Evolutionary conservation across 2,888 invertebrate species (phyloP), one percentile per base, ranked within the genome.

Genomic region (Troides aeacus): DNA sequence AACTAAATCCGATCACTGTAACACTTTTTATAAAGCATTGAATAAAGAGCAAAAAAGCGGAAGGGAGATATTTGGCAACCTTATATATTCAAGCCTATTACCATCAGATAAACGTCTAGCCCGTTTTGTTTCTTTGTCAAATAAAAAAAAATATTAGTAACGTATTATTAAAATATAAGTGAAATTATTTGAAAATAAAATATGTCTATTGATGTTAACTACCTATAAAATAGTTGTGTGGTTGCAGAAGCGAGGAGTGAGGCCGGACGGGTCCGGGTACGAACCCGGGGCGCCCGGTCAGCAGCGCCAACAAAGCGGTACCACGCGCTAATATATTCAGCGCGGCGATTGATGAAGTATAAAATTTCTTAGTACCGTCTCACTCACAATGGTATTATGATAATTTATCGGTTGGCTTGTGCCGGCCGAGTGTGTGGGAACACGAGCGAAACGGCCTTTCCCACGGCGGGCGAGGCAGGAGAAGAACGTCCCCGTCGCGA

Each of bases 321-420:
- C 88, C 92, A 90, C 92, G 91, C 89, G 92, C 92, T 91, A 90
- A 92, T 87, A 84, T 91, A 92, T 92, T 92, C 92, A 92, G 88
- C 87, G 83, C 91, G 83, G 84, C 92, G 90, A 91, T 92, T 91
- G 92, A 92, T 91, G 91, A 91, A 91, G 91, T 91, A 91, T 92
- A 90, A 91, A 91, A 91, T 92, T 92, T 92, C 92, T 92, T 89
- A 88, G 92, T 91, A 92, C 88, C 90, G 92, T 91, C 92, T 90
- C 91, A 90, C 90, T 90, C 91, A 92, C 92, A 92, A 92, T 92
- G 90, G 92, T 92, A 92, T 92, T 92, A 92, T 92, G 92, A 92
- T 92, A 92, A 92, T 92, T 92, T 92, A 92, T 92, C 92, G 92
- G 87, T 90, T 93, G 90, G 90, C 92, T 91, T 90, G 92, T 92